Percentiles rank a stretch among this genome's conserved stretches.
phyloP scores from a whole-genome alignment of 2,797 vertebrate species.

The Dipus sagitta region DNA sequence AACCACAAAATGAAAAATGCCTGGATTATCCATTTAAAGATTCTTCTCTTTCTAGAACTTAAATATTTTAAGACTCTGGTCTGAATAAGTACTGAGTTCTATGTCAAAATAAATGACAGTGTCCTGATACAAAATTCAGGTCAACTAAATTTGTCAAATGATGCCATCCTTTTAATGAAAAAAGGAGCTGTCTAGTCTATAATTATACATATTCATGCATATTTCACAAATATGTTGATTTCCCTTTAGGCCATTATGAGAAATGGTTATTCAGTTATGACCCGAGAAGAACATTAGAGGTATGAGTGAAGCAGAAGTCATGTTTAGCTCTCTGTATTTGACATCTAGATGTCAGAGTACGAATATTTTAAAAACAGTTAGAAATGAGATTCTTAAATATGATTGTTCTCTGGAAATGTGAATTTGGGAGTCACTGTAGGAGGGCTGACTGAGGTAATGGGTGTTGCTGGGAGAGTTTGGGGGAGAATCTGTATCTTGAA shows the following conservation, averaged over 20 bases:
- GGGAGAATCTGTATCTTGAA: not conserved
- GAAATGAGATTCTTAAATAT: not conserved
- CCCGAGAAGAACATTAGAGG: not conserved
- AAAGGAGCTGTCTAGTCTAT: not conserved
- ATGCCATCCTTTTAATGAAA: not conserved
- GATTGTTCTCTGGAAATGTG: constrained; percentile 40
- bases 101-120: not conserved
- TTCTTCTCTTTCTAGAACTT: constrained; percentile 1
- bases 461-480: not conserved
- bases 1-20: not conserved
- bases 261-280: not conserved
- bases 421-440: not conserved
- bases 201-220: constrained; percentile 7
- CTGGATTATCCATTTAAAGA: not conserved
- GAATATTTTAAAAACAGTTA: not conserved
- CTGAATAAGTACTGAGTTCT: not conserved
- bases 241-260: not conserved
- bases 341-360: not conserved
- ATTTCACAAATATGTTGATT: not conserved
- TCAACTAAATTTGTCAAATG: constrained; percentile 5
- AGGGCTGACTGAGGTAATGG: not conserved
- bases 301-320: not conserved
- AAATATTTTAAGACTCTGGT: not conserved
- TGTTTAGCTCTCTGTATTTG: not conserved
- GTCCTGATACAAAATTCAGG: constrained; percentile 8